phyloP scores from a whole-genome alignment of 2,888 invertebrate genomes.

The Phyllotreta cruciferae region DNA sequence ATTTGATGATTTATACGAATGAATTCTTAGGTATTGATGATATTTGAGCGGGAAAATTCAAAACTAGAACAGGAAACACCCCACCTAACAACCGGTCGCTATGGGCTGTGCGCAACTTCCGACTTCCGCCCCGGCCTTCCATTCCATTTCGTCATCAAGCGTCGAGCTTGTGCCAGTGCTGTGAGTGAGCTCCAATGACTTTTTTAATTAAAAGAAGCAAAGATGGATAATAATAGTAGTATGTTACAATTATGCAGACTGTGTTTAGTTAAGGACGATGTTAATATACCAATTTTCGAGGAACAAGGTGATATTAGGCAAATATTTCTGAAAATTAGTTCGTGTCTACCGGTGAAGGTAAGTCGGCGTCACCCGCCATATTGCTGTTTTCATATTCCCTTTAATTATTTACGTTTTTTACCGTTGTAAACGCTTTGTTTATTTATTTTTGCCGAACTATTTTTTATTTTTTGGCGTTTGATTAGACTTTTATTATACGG shows the following conservation, averaged over 20 bases:
- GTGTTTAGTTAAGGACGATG: conserved; percentile 62
- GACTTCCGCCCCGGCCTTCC: conserved; percentile 45
- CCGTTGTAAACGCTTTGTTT: conserved; percentile 36
- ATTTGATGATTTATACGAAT: too few relatives aligned
- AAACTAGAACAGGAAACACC: conserved; percentile 33
- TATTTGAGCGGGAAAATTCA: conserved; percentile 20
- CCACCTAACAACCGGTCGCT: conserved; percentile 33
- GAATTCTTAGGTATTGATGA: conserved; percentile 12
- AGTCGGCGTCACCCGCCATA: conserved; percentile 55
- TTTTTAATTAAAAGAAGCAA: conserved; percentile 45
- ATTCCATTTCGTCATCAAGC: conserved; percentile 47
- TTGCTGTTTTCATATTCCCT: conserved; percentile 38
- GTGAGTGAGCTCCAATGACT: conserved; percentile 48
- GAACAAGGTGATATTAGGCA: conserved; percentile 69
- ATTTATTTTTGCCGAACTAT: too few relatives aligned
- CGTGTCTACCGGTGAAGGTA: conserved; percentile 80
- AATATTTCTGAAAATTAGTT: conserved; percentile 72
- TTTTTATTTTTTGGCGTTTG: conserved; percentile 38
- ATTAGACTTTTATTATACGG: conserved; percentile 32
- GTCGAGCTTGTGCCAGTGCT: conserved; percentile 40
- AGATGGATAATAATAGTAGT: conserved; percentile 58
- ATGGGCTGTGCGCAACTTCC: conserved; percentile 43
- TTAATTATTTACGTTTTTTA: not conserved
- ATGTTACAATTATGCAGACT: conserved; percentile 59
- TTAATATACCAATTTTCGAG: conserved; percentile 74